Evolutionary conservation across 2,888 invertebrate genomes (phyloP).

Genomic region (Epinotia brunnichana): DNA sequence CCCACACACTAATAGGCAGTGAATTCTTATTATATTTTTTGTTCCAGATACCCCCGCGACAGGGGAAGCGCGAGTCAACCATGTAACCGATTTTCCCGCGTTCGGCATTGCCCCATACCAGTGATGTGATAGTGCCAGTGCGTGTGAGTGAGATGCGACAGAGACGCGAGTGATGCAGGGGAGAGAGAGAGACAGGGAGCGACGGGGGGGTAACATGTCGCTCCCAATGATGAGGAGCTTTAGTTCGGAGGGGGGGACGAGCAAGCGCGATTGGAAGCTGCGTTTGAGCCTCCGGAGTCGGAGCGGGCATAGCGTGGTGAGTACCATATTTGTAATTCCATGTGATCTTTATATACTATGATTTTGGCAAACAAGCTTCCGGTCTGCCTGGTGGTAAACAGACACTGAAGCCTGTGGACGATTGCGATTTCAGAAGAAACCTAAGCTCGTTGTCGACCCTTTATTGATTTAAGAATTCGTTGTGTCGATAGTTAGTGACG

Average conservation of each 20-base stretch:
- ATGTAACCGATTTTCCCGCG: not conserved
- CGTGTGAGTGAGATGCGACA: constrained; percentile 12
- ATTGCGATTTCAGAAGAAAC: no score
- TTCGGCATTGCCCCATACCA: not conserved
- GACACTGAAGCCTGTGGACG: no score
- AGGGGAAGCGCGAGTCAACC: constrained; percentile 20
- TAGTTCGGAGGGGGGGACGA: constrained; percentile 84
- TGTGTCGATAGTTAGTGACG: no score
- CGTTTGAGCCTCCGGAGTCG: constrained; percentile 89
- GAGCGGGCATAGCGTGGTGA: constrained; percentile 85
- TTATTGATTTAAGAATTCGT: no score
- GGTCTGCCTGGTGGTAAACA: no score
- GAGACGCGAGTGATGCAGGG: constrained; percentile 32
- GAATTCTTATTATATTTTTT: not conserved
- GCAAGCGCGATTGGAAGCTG: constrained; percentile 88
- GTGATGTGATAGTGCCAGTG: constrained; percentile 20
- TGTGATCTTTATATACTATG: no score
- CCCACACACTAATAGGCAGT: no score
- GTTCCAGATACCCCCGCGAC: constrained; percentile 12
- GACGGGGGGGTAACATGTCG: constrained; percentile 60
- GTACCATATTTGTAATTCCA: constrained; percentile 49
- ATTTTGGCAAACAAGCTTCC: no score
- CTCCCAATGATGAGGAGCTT: constrained; percentile 86
- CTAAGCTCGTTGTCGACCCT: no score
- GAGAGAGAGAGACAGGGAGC: constrained; percentile 48